Base-by-base conservation (phyloP, 1,140 invertebrate species). In the Chelonus insularis region DNA sequence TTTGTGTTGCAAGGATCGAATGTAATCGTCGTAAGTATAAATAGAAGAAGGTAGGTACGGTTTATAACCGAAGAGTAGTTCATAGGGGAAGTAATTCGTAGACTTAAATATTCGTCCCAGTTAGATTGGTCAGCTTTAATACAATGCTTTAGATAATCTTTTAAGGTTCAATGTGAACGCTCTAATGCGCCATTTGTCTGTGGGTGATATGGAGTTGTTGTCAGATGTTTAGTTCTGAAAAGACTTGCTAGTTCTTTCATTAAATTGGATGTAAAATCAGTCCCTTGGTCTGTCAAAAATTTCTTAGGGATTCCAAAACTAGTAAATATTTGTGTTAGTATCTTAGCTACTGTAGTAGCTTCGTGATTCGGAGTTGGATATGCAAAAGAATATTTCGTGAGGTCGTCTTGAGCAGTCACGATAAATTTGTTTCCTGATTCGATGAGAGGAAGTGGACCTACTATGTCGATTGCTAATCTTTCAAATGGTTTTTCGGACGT, bases 171-270 rank as follows among this genome's bases (percentile, higher is more conserved):
- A 21, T 62, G 25, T 3, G 25, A 29, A 7, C 25, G 25, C 7
- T 29, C 25, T 29, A 29, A 29, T 7, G 25, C 25, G 25, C 25
- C 25, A 7, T 29, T 29, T 29, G 25, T 29, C 25, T 29, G 25
- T 4, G 25, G 25, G 7, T 29, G 25, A 29, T 29, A 29, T 29
- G 25, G 25, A 4, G 25, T 29, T 4, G 3, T 29, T 29, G 7
- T 39, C 34, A 65, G 52, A 50, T 68, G 57, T 25, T 66, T 57
- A 16, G 66, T 69, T 57, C n/a, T 51, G 60, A 48, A 68, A 67
- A 47, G 64, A 29, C 67, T 70, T 66, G 5, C 34, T 41, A 18
- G 14, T 63, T 57, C n/a, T 57, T 63, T 65, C 6, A 75, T 58
- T n/a, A 69, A 18, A 1, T 65, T 47, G 11, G 32, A 54, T 2